These are phyloP conservation scores for Amphipoea oculea DNA, from an alignment of 2,888 invertebrate species.

Conservation along the genomic window DNA sequence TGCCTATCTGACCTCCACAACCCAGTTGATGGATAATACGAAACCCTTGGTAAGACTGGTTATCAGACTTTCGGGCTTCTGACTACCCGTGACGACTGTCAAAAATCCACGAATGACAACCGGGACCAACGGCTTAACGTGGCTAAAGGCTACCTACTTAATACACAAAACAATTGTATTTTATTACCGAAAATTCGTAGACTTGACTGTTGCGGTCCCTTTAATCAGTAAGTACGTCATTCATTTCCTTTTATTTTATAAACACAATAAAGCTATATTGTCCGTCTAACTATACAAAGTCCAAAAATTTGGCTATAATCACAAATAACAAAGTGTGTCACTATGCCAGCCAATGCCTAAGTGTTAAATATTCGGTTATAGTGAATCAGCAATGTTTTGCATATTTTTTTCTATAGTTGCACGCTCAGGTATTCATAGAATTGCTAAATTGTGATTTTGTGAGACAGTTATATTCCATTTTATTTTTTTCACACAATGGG, in stretches of 20 bases:
- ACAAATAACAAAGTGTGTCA: conserved; percentile 42
- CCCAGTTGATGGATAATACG: too few species aligned
- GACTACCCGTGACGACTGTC: too few species aligned
- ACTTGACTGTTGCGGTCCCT: background rate
- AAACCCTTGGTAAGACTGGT: too few species aligned
- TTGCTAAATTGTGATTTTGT: background rate
- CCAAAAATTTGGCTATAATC: conserved; percentile 19
- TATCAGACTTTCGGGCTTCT: too few species aligned
- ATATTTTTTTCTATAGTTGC: conserved; percentile 10
- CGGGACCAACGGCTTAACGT: too few species aligned
- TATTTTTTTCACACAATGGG: background rate
- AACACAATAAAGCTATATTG: background rate
- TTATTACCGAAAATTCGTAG: background rate
- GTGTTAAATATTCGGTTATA: conserved; percentile 13
- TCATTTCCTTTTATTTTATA: background rate
- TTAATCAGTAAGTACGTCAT: background rate
- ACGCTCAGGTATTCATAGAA: conserved; percentile 1
- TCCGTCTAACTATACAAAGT: conserved; percentile 16
- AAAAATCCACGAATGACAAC: too few species aligned
- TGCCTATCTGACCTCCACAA: too few species aligned
- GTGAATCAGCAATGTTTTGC: conserved; percentile 38
- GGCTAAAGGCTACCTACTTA: background rate
- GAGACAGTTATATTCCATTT: background rate
- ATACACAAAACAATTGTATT: background rate
- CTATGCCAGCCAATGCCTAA: conserved; percentile 13